These are phyloP conservation scores for Ceyx cyanopectus DNA, from an alignment of 2,113 vertebrate genomes.

Conservation along the genomic window DNA sequence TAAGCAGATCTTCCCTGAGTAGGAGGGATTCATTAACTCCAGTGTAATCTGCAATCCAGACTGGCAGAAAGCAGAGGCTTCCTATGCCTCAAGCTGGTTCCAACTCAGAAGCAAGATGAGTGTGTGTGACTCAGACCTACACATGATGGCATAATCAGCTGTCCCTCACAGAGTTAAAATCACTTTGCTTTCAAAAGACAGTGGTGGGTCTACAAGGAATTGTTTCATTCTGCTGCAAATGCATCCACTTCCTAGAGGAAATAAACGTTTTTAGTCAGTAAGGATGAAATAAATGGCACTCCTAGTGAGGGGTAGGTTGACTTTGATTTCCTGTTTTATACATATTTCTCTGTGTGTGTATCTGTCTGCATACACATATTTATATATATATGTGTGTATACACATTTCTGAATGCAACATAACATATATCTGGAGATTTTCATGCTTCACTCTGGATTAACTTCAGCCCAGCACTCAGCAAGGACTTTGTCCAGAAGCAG, in stretches of 20 bases:
- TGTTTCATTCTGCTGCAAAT: conserved; percentile 33
- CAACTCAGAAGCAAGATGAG: background rate
- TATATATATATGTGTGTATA: background rate
- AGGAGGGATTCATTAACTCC: conserved; percentile 55
- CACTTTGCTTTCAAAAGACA: conserved; percentile 29
- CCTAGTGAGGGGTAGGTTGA: background rate
- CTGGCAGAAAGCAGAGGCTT: conserved; percentile 10
- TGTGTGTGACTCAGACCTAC: background rate
- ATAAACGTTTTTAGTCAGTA: conserved; percentile 29
- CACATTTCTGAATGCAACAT: background rate
- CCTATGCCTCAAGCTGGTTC: conserved; percentile 10
- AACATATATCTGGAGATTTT: background rate
- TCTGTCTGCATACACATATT: background rate
- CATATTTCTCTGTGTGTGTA: background rate
- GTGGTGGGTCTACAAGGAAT: conserved; percentile 32
- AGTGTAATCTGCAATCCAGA: conserved; percentile 36
- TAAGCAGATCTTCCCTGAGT: conserved; percentile 14
- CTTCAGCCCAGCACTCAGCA: background rate
- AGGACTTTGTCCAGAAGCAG: background rate
- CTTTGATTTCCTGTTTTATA: conserved; percentile 11
- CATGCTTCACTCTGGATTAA: background rate
- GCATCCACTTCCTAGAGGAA: conserved; percentile 36
- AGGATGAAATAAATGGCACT: conserved; percentile 5
- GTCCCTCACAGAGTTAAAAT: conserved; percentile 12
- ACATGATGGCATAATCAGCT: conserved; percentile 25